phyloP scores from a whole-genome alignment of 2,888 invertebrate species.

The Drosophila paranaensis region DNA sequence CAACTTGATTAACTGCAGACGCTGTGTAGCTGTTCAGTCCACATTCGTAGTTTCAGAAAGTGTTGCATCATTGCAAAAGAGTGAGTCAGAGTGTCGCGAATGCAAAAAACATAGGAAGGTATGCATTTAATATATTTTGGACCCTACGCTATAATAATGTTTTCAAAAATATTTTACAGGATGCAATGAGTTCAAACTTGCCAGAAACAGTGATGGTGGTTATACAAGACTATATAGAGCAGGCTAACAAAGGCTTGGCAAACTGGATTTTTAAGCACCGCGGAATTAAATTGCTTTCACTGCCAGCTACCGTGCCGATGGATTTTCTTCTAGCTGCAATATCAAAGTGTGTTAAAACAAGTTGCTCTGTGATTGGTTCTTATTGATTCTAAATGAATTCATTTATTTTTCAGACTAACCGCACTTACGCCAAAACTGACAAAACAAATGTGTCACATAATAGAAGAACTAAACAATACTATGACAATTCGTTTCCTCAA shows the following conservation, averaged over 20 bases:
- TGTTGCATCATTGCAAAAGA: constrained; percentile 88
- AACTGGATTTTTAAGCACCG: constrained; percentile 95
- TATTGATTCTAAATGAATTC: background rate
- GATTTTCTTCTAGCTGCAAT: constrained; percentile 94
- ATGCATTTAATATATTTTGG: constrained; percentile 47
- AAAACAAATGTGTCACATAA: constrained; percentile 85
- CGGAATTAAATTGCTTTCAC: constrained; percentile 91
- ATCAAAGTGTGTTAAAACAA: constrained; percentile 67
- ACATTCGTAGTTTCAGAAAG: constrained; percentile 93
- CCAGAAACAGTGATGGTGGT: constrained; percentile 95
- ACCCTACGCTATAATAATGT: constrained; percentile 14
- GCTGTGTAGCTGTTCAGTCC: constrained; percentile 95
- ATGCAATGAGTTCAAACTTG: constrained; percentile 93
- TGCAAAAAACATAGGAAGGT: constrained; percentile 95
- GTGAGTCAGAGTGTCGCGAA: constrained; percentile 94
- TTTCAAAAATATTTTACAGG: constrained; percentile 85
- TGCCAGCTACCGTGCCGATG: constrained; percentile 94
- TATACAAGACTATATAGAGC: constrained; percentile 96
- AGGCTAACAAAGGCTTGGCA: constrained; percentile 94
- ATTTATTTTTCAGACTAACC: constrained; percentile 27
- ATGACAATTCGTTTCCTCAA: constrained; percentile 80
- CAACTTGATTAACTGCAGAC: constrained; percentile 95
- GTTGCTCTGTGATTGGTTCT: background rate
- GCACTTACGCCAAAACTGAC: constrained; percentile 82
- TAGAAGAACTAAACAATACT: constrained; percentile 85